phyloP scores from a whole-genome alignment of 2,888 invertebrate species.

The Onthophagus sagittarius region DNA sequence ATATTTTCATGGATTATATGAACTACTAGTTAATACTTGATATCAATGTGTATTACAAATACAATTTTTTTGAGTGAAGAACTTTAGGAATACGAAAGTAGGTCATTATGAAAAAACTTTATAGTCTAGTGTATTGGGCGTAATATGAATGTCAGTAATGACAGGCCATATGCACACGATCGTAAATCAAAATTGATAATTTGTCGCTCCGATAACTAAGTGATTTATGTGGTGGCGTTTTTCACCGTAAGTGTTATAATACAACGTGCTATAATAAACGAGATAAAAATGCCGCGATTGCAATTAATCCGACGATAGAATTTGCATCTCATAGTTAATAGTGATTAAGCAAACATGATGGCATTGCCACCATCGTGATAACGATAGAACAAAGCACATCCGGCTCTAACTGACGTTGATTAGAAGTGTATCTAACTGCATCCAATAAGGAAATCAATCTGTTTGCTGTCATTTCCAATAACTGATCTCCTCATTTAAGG shows the following conservation, averaged over 20 bases:
- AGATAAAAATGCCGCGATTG: neutral
- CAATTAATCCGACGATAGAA: neutral
- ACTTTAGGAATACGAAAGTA: neutral
- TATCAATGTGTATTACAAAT: too few species aligned
- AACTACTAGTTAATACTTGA: too few species aligned
- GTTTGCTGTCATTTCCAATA: conserved; percentile 27
- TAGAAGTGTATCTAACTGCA: conserved; percentile 23
- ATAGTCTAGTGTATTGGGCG: neutral
- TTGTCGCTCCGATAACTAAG: neutral
- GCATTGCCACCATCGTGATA: neutral
- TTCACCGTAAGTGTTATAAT: neutral
- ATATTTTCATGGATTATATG: too few species aligned
- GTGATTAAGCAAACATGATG: neutral
- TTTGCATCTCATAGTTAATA: neutral
- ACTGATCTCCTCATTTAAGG: conserved; percentile 26
- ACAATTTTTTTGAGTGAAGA: too few species aligned
- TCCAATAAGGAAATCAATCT: conserved; percentile 30
- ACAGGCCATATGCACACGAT: neutral
- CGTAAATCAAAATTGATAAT: neutral
- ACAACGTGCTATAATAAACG: neutral
- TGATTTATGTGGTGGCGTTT: neutral
- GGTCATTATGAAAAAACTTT: neutral
- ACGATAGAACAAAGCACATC: neutral
- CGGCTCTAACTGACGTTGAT: conserved; percentile 9
- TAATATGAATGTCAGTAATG: neutral